Conservation (phyloP, 1,140 invertebrate species). For the Tetraneura akinire region DNA sequence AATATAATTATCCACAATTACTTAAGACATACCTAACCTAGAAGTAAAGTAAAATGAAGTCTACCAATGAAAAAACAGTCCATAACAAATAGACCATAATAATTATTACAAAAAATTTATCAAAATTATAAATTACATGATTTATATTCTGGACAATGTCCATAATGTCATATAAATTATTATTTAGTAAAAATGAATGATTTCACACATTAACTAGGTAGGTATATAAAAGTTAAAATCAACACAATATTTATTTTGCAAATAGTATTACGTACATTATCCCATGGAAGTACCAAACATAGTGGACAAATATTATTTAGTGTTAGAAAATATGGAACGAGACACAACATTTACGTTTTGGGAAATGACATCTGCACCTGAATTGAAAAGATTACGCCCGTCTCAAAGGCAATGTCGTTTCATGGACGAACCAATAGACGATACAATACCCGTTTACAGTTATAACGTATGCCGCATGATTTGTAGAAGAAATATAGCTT, state of each 20-base stretch:
- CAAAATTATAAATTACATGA: too few species aligned
- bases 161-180: too few species aligned
- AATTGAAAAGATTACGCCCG: conserved; percentile 60
- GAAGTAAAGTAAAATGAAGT: too few species aligned
- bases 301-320: conserved; percentile 56
- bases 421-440: conserved; percentile 64
- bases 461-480: conserved; percentile 70
- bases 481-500: conserved; percentile 64
- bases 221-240: too few species aligned
- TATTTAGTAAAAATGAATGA: too few species aligned
- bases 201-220: too few species aligned
- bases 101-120: too few species aligned
- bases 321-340: conserved; percentile 59
- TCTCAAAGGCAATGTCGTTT: conserved; percentile 69
- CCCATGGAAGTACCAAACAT: conserved; percentile 63
- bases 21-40: too few species aligned
- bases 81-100: too few species aligned
- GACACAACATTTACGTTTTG: conserved; percentile 61
- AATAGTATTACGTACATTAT: conserved; percentile 64
- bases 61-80: too few species aligned
- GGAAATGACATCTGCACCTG: conserved; percentile 61
- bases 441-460: conserved; percentile 68
- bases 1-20: too few species aligned
- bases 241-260: not conserved
- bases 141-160: too few species aligned